These are phyloP conservation scores for Chaenodraco wilsoni DNA, from an alignment of 2,797 vertebrate genomes.

Conservation along the genomic window DNA sequence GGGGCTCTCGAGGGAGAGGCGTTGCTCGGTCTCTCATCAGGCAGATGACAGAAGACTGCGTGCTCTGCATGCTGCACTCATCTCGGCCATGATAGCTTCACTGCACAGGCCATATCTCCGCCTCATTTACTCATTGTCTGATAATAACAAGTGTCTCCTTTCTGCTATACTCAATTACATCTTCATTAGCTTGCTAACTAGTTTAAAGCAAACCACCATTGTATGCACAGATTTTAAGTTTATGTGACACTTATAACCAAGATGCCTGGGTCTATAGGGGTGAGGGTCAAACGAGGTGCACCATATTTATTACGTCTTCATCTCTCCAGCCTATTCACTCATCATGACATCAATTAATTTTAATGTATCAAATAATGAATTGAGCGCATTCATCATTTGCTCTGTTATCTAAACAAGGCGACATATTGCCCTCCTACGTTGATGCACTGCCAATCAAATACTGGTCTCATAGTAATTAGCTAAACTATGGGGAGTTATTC, in stretches of 20 bases:
- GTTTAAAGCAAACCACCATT: slow-evolving; percentile 69
- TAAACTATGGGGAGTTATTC: slow-evolving; percentile 66
- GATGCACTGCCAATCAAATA: slow-evolving; percentile 70
- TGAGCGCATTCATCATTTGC: slow-evolving; percentile 74
- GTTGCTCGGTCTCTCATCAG: slow-evolving; percentile 71
- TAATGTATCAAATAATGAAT: slow-evolving; percentile 72
- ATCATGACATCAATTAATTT: slow-evolving; percentile 72
- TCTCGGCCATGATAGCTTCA: slow-evolving; percentile 57
- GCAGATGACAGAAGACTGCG: slow-evolving; percentile 69
- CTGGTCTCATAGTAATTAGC: slow-evolving; percentile 61
- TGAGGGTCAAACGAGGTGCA: slow-evolving; percentile 42
- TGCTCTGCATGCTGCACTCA: slow-evolving; percentile 70
- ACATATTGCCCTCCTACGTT: slow-evolving; percentile 63
- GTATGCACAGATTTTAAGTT: slow-evolving; percentile 62
- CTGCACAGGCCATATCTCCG: slow-evolving; percentile 70
- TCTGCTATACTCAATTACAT: slow-evolving; percentile 77
- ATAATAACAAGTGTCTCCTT: slow-evolving; percentile 77
- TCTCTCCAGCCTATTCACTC: slow-evolving; percentile 58
- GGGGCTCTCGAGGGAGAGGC: slow-evolving; percentile 67
- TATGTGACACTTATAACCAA: slow-evolving; percentile 72
- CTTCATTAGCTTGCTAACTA: slow-evolving; percentile 76
- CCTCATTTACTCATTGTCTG: slow-evolving; percentile 78
- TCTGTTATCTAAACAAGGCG: slow-evolving; percentile 71
- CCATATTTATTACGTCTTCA: slow-evolving; percentile 64
- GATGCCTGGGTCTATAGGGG: slow-evolving; percentile 59